These are phyloP conservation scores for Sarcophaga subvicina DNA, from an alignment of 2,888 invertebrate species.

Conservation along the genomic window DNA sequence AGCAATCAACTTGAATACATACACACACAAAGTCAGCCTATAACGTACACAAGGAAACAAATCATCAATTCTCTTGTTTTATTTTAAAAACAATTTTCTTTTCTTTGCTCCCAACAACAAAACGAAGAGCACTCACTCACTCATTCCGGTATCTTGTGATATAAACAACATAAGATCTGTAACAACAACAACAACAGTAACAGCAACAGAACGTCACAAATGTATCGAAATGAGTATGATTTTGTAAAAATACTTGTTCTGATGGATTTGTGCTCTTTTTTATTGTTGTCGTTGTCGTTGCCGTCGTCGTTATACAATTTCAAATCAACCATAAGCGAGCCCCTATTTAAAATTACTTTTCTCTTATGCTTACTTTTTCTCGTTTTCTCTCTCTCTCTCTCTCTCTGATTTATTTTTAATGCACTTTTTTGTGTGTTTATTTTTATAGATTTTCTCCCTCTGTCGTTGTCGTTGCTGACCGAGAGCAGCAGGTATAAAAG, in stretches of 20 bases:
- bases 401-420: conserved; percentile 10
- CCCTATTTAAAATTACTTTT: conserved; percentile 21
- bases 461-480: not conserved
- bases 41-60: conserved; percentile 52
- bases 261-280: not conserved
- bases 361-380: conserved; percentile 4
- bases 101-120: conserved; percentile 24
- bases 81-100: conserved; percentile 14
- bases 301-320: not conserved
- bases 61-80: conserved; percentile 20
- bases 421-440: conserved; percentile 2
- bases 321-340: conserved; percentile 52
- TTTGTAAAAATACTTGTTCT: conserved; percentile 41
- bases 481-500: conserved; percentile 68
- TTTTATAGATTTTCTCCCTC: not conserved
- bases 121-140: conserved; percentile 45
- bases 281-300: conserved; percentile 17
- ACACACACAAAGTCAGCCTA: not conserved
- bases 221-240: conserved; percentile 25
- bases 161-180: not conserved
- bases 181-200: not conserved
- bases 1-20: conserved; percentile 50
- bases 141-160: not conserved
- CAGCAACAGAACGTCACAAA: not conserved
- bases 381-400: no score